phyloP scores from a whole-genome alignment of 2,888 invertebrate genomes.

The Clivina fossor region DNA sequence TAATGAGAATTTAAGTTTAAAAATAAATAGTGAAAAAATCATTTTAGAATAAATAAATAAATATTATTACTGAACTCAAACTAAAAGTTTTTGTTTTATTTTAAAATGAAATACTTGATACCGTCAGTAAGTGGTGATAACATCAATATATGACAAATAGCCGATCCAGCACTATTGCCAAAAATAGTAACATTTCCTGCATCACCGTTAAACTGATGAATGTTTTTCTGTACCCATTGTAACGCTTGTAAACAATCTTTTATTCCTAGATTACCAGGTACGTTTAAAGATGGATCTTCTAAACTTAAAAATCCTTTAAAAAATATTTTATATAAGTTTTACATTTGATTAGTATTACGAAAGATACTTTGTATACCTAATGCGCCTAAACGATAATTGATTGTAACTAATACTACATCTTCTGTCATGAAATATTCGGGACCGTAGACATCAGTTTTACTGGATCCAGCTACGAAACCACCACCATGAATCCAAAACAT shows the following conservation, averaged over 20 bases:
- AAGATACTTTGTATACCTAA: slow-evolving; percentile 13
- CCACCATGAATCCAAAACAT: slow-evolving; percentile 30
- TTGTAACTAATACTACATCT: slow-evolving; percentile 26
- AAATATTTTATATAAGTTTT: neutral
- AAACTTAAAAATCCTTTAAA: slow-evolving; percentile 50
- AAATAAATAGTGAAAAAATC: too few species aligned
- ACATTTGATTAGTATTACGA: neutral
- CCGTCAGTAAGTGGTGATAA: slow-evolving; percentile 49
- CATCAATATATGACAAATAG: slow-evolving; percentile 52
- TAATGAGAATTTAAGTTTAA: too few species aligned
- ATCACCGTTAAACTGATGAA: slow-evolving; percentile 51
- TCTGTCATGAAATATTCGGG: slow-evolving; percentile 29
- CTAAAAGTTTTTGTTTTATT: too few species aligned
- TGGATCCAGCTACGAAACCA: slow-evolving; percentile 21
- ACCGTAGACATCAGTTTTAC: slow-evolving; percentile 29
- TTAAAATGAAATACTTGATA: too few species aligned
- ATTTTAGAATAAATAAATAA: too few species aligned
- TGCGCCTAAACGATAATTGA: slow-evolving; percentile 25
- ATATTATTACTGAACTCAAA: too few species aligned
- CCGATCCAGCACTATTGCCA: slow-evolving; percentile 53
- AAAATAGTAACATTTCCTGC: slow-evolving; percentile 51
- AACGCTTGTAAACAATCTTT: slow-evolving; percentile 53
- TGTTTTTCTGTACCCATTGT: slow-evolving; percentile 52
- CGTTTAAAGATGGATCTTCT: slow-evolving; percentile 47
- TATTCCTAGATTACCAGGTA: slow-evolving; percentile 53